Evolutionary conservation across 2,797 vertebrate species (phyloP), one percentile per base, ranked within the genome.

Genomic region (Mormyrops attenuatus): DNA sequence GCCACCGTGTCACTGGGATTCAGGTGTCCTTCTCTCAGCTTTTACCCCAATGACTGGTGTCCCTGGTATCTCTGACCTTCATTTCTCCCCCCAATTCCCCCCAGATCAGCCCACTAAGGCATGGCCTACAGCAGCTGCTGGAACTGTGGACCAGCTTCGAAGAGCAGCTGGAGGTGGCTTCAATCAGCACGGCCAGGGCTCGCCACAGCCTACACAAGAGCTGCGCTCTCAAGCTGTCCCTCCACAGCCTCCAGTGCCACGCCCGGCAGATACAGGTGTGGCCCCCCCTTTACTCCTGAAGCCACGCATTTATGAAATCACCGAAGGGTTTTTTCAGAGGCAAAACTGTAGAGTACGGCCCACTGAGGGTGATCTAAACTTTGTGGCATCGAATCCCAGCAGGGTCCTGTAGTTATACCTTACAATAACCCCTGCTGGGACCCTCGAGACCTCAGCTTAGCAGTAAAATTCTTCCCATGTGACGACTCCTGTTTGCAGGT

Each of bases 211-310:
- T 95, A 88, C 92, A 95, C 1, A 92, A 94, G 50, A 93, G 93
- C 92, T 84, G 94, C 52, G 85, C 92, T 90, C 90, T 94, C 49
- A 89, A 87, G 57, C 80, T 95, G 41, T 96, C 94, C 0, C 22
- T 96, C 92, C 93, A 94, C 90, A 93, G 95, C n/a, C 92, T 97
- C 91, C 91, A 90, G 88, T 90, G 89, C 0, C 94, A 94, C 26
- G 93, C 95, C 22, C 90, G 94, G 53, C 93, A 89, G 88, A 96
- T 98, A 9, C 95, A 98, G 98, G 98, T 99, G 93, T 6, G 69
- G 3, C n/a, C 50, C 63, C 30, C 0, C 38, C 60, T n/a, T 22
- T 60, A 52, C 5, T 52, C 17, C 47, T n/a, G 2, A n/a, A 47
- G 44, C n/a, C 80, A n/a, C 22, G 2, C 1, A 22, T 50, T 26